Evolutionary conservation across 2,888 invertebrate species (phyloP).

Genomic region (Aphidius colemani): DNA sequence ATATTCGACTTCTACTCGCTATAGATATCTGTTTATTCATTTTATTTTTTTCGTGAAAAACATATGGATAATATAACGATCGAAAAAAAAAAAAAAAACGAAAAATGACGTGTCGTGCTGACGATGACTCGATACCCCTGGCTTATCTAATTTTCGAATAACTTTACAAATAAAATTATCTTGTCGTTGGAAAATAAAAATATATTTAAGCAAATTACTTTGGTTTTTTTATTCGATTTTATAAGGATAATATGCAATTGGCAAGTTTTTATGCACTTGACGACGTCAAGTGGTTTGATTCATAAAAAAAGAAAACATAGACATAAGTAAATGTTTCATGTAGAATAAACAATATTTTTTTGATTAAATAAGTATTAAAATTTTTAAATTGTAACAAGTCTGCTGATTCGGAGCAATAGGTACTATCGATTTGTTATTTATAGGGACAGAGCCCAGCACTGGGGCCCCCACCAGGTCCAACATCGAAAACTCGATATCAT

Average conservation of each 20-base stretch:
- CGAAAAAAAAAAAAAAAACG: conserved; percentile 2
- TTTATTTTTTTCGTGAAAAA: conserved; percentile 12
- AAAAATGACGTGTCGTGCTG: conserved; percentile 7
- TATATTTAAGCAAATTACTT: no score
- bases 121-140: not conserved
- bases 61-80: not conserved
- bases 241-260: no score
- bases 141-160: no score
- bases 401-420: conserved; percentile 45
- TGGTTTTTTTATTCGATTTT: no score
- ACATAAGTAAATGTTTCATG: no score
- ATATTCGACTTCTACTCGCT: not conserved
- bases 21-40: conserved; percentile 10
- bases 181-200: no score
- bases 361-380: no score
- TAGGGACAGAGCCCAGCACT: conserved; percentile 46
- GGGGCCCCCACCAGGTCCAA: conserved; percentile 39
- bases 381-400: conserved; percentile 37
- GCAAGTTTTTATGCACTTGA: no score
- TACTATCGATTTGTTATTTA: conserved; percentile 55
- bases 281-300: no score
- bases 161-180: no score
- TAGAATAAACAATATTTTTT: no score
- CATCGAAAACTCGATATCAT: conserved; percentile 42
- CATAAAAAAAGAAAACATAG: no score